Conservation (phyloP, 2,797 vertebrate species). For the Helicolenus hilgendorfi region DNA sequence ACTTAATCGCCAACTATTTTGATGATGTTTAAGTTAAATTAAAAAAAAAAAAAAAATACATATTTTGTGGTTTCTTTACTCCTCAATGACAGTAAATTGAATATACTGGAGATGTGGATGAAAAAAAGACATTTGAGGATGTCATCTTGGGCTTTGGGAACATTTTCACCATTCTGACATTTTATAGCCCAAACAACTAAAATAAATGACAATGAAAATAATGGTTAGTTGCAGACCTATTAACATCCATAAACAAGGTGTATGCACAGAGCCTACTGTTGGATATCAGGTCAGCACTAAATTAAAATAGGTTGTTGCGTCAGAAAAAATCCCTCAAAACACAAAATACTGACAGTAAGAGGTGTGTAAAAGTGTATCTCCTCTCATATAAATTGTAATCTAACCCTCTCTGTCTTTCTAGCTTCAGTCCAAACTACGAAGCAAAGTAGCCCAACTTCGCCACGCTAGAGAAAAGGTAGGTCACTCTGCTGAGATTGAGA, state of each 20-base stretch:
- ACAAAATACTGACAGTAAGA: not conserved
- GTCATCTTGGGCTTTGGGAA: too few species aligned
- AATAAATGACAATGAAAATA: too few species aligned
- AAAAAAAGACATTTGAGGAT: too few species aligned
- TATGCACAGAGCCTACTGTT: not conserved
- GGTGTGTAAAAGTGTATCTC: not conserved
- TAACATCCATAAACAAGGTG: not conserved
- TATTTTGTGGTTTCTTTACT: too few species aligned
- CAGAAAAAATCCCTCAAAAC: not conserved
- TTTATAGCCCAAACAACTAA: too few species aligned
- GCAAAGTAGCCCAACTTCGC: constrained; percentile 63
- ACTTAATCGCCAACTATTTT: too few species aligned
- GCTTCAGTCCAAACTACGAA: constrained; percentile 79
- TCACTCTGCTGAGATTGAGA: constrained; percentile 45
- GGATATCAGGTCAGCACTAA: not conserved
- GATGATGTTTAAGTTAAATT: too few species aligned
- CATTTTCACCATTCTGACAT: too few species aligned
- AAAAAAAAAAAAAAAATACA: too few species aligned
- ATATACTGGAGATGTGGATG: too few species aligned
- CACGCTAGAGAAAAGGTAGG: constrained; percentile 79
- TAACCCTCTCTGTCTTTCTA: constrained; percentile 23
- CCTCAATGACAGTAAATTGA: too few species aligned
- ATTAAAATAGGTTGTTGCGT: not conserved
- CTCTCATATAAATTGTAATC: not conserved
- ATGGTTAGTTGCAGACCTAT: too few species aligned